A percentile compares a stretch with the other conserved stretches of the same genome.
Evolutionary conservation across 2,797 vertebrate species (phyloP).

Genomic region (Pristis pectinata): DNA sequence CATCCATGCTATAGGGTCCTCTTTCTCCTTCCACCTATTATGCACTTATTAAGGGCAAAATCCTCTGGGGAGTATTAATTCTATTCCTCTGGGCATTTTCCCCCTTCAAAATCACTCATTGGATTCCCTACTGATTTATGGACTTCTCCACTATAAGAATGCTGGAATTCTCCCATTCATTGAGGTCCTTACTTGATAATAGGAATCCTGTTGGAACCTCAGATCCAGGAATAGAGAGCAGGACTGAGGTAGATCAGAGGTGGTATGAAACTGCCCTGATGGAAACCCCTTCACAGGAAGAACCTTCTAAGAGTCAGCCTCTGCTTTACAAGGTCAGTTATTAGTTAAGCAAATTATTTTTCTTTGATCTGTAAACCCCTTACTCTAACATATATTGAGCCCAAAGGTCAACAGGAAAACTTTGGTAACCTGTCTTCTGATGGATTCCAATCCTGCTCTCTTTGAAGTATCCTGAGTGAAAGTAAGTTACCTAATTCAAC

Average conservation of each 20-base stretch:
- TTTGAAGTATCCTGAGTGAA: too few species aligned
- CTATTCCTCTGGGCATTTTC: neutral
- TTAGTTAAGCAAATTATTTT: neutral
- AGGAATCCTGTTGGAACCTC: neutral
- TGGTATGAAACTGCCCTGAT: too few species aligned
- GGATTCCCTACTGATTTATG: neutral
- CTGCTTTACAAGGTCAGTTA: neutral
- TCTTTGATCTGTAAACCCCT: neutral
- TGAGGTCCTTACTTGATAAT: neutral
- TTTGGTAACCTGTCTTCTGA: neutral
- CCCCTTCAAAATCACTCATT: neutral
- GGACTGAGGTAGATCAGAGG: neutral
- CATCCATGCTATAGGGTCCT: neutral
- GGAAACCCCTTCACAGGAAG: neutral
- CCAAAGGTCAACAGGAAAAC: neutral
- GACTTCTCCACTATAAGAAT: neutral
- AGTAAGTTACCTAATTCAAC: neutral
- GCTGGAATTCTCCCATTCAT: neutral
- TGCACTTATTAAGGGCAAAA: neutral
- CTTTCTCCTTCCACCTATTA: neutral
- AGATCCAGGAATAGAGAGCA: neutral
- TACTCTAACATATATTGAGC: neutral
- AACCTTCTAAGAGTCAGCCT: neutral
- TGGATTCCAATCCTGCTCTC: neutral
- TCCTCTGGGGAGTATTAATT: neutral